These are phyloP conservation scores for Camelus bactrianus DNA, from an alignment of 2,113 vertebrate genomes.

Conservation along the genomic window DNA sequence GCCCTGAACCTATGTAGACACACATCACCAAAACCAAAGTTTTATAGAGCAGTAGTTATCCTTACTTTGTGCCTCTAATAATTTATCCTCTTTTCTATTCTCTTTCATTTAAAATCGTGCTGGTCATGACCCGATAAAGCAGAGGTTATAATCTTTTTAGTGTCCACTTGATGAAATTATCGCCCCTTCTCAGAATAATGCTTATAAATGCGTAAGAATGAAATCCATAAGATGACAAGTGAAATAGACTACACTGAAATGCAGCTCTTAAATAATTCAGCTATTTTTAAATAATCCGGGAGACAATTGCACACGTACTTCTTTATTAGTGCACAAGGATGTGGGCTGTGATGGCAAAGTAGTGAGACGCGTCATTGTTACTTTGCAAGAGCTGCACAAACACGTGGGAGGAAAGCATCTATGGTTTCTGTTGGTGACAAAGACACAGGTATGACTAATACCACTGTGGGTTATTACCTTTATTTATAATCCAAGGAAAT, in stretches of 20 bases:
- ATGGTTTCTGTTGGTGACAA: neutral
- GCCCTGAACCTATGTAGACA: neutral
- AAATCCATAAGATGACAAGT: neutral
- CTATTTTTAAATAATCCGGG: neutral
- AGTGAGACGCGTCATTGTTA: neutral
- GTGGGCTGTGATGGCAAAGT: neutral
- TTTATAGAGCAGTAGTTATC: neutral
- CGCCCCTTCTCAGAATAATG: neutral
- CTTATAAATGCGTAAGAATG: neutral
- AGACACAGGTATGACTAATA: neutral
- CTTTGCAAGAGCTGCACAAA: neutral
- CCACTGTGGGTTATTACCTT: neutral
- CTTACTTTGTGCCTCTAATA: neutral
- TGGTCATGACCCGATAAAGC: neutral
- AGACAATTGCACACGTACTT: neutral
- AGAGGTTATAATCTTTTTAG: neutral
- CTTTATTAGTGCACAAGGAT: neutral
- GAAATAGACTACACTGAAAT: neutral
- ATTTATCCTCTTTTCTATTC: neutral
- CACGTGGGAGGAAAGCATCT: neutral
- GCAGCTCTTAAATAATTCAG: neutral
- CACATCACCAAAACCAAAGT: neutral
- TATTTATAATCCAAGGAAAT: slow-evolving; percentile 16
- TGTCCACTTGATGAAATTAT: neutral
- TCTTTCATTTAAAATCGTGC: neutral